These are phyloP conservation scores for Benthosema pterotum DNA, from an alignment of 2,797 vertebrate genomes.

Conservation along the genomic window DNA sequence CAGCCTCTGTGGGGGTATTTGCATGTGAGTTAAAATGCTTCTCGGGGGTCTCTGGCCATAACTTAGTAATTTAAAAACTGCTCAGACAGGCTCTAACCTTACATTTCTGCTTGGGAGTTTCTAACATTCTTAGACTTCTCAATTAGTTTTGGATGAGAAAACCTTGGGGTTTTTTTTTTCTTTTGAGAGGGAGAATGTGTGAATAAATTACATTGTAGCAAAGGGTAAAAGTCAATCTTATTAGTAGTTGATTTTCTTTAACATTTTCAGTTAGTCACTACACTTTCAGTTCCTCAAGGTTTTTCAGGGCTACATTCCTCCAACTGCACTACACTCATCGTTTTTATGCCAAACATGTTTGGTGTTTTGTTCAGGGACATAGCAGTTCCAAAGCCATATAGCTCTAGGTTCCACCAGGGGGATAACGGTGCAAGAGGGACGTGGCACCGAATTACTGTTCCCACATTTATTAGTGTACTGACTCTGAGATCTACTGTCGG, in stretches of 20 bases:
- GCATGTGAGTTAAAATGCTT: constrained; percentile 43
- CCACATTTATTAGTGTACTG: constrained; percentile 6
- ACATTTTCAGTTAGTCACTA: constrained; percentile 8
- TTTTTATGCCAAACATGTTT: constrained; percentile 27
- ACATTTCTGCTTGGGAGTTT: constrained; percentile 55
- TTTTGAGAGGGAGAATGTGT: constrained; percentile 17
- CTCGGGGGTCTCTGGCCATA: constrained; percentile 50
- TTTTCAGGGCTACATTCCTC: constrained; percentile 39
- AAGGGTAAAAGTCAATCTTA: constrained; percentile 48
- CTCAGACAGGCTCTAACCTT: constrained; percentile 57
- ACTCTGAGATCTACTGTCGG: background rate
- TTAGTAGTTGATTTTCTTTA: constrained; percentile 27
- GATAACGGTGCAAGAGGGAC: constrained; percentile 1
- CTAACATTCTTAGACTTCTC: constrained; percentile 53
- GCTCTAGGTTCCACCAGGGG: constrained; percentile 27
- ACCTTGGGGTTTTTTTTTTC: constrained; percentile 21
- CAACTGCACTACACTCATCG: constrained; percentile 32
- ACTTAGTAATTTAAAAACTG: constrained; percentile 73
- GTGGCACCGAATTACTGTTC: constrained; percentile 9
- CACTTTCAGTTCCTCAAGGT: constrained; percentile 39
- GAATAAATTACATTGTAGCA: constrained; percentile 37
- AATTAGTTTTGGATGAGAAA: constrained; percentile 25
- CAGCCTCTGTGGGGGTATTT: constrained; percentile 34
- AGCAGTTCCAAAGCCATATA: constrained; percentile 4
- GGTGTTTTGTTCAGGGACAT: constrained; percentile 24